Evolutionary conservation across 2,797 vertebrate species (phyloP).

Genomic region (Lutjanus campechanus): DNA sequence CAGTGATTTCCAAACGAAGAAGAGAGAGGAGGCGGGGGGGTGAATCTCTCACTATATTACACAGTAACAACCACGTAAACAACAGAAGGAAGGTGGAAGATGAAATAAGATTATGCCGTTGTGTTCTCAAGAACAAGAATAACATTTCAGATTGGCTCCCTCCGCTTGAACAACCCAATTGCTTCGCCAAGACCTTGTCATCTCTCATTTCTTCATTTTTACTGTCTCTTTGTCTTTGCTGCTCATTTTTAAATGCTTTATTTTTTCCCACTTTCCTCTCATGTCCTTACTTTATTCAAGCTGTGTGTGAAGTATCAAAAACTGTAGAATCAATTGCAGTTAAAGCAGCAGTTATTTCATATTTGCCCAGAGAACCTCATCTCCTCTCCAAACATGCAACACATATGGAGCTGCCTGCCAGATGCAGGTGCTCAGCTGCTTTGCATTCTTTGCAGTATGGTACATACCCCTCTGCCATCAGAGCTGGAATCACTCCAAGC

Average conservation of each 20-base stretch:
- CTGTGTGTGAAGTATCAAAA: no score
- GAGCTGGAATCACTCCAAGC: neutral
- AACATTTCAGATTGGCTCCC: slow-evolving; percentile 51
- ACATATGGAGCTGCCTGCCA: slow-evolving; percentile 17
- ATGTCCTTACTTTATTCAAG: no score
- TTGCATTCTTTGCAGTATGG: neutral
- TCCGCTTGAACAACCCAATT: slow-evolving; percentile 44
- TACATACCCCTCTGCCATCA: neutral
- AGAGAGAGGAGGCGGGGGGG: neutral
- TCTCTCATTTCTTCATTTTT: slow-evolving; percentile 40
- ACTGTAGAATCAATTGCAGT: slow-evolving; percentile 15
- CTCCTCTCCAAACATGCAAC: slow-evolving; percentile 10
- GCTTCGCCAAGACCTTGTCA: slow-evolving; percentile 42
- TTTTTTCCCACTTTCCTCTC: neutral
- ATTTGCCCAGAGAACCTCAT: slow-evolving; percentile 17
- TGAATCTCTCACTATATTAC: slow-evolving; percentile 20
- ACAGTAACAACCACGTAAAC: slow-evolving; percentile 39
- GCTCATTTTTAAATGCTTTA: neutral
- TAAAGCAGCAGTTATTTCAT: slow-evolving; percentile 8
- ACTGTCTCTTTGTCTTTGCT: slow-evolving; percentile 16
- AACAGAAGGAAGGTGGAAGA: slow-evolving; percentile 52
- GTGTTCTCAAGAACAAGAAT: slow-evolving; percentile 55
- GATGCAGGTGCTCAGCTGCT: slow-evolving; percentile 17
- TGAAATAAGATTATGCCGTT: slow-evolving; percentile 56
- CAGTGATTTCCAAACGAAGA: slow-evolving; percentile 35